phyloP scores from a whole-genome alignment of 2,888 invertebrate species.

The Caenorhabditis plicata region DNA sequence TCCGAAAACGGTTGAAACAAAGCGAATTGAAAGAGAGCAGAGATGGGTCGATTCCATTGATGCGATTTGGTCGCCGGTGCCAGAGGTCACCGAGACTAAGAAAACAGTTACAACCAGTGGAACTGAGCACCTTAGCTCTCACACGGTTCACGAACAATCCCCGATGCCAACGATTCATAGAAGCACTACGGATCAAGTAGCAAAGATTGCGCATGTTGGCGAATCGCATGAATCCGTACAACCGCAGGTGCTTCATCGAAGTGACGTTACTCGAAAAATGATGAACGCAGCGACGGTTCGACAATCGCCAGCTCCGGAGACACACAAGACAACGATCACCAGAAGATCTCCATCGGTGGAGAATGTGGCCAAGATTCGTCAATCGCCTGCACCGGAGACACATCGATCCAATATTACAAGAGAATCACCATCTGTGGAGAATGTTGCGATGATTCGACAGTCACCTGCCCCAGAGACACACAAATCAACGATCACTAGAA shows the following conservation, averaged over 20 bases:
- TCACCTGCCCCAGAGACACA: slow-evolving; percentile 36
- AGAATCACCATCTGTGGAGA: slow-evolving; percentile 31
- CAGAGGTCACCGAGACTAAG: slow-evolving; percentile 20
- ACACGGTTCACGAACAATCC: slow-evolving; percentile 37
- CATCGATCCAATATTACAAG: slow-evolving; percentile 28
- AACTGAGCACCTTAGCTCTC: slow-evolving; percentile 30
- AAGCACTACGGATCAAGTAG: slow-evolving; percentile 14
- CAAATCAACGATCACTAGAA: slow-evolving; percentile 31
- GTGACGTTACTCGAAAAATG: slow-evolving; percentile 26
- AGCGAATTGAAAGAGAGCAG: slow-evolving; percentile 32
- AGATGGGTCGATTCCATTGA: slow-evolving; percentile 44
- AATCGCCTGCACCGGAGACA: slow-evolving; percentile 36
- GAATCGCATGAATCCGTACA: slow-evolving; percentile 35
- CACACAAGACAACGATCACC: slow-evolving; percentile 32
- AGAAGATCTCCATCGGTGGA: slow-evolving; percentile 32
- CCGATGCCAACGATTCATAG: slow-evolving; percentile 22
- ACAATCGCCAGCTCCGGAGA: slow-evolving; percentile 41
- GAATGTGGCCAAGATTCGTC: slow-evolving; percentile 39
- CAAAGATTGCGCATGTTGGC: slow-evolving; percentile 22
- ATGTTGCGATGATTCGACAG: slow-evolving; percentile 38
- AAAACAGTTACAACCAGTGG: slow-evolving; percentile 21
- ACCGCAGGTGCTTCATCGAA: slow-evolving; percentile 27
- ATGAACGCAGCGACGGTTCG: slow-evolving; percentile 41
- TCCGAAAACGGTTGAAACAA: slow-evolving; percentile 24
- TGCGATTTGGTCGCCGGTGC: slow-evolving; percentile 30